Percentiles rank a stretch among this genome's conserved stretches.
These are phyloP conservation scores for Machimus atricapillus DNA, from an alignment of 2,888 invertebrate species.

Conservation along the genomic window DNA sequence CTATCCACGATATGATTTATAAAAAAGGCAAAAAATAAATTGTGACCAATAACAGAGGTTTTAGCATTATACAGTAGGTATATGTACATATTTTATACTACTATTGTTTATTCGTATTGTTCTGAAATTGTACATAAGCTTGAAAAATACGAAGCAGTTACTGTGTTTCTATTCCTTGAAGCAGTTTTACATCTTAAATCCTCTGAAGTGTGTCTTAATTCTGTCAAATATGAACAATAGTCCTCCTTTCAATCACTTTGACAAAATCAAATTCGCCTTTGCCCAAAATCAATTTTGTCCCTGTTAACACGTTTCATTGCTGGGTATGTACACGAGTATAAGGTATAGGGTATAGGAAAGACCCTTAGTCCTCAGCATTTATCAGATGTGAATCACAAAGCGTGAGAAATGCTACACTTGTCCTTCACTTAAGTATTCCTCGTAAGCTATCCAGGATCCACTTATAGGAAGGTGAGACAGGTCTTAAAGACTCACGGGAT, in stretches of 20 bases:
- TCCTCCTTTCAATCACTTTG: background rate
- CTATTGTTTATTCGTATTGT: too few species aligned
- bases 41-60: too few species aligned
- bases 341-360: background rate
- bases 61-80: too few species aligned
- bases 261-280: background rate
- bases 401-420: slow-evolving; percentile 41
- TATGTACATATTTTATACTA: too few species aligned
- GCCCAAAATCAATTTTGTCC: slow-evolving; percentile 11
- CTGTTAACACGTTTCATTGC: slow-evolving; percentile 25
- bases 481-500: slow-evolving; percentile 5
- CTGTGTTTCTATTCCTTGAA: background rate
- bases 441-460: slow-evolving; percentile 23
- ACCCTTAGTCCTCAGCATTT: background rate
- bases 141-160: too few species aligned
- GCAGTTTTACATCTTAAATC: background rate
- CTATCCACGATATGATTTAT: too few species aligned
- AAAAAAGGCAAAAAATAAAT: too few species aligned
- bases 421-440: slow-evolving; percentile 34
- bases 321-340: background rate
- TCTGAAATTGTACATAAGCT: too few species aligned
- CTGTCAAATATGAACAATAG: background rate
- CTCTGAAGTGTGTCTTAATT: background rate
- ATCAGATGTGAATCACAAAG: slow-evolving; percentile 36
- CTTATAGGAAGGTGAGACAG: slow-evolving; percentile 35